A percentile compares a stretch with the other conserved stretches of the same genome.
Evolutionary conservation across 2,797 vertebrate species (phyloP).

Genomic region (Hydrophis major): DNA sequence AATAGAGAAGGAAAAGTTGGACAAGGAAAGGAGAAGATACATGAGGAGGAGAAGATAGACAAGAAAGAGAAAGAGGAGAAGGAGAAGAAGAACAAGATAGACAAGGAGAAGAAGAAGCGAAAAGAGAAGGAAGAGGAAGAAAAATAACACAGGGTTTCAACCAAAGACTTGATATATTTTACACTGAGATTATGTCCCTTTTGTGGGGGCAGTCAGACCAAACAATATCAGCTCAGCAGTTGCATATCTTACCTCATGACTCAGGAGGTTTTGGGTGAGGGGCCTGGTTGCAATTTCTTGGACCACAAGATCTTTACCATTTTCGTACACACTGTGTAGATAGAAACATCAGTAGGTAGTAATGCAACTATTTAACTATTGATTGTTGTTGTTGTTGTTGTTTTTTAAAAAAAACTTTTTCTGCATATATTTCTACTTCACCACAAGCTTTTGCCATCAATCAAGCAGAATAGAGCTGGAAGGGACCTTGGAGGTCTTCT

Average conservation of each 20-base stretch:
- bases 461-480: background rate
- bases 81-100: background rate
- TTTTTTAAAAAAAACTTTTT: background rate
- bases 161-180: background rate
- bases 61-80: background rate
- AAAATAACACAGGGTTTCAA: background rate
- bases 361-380: background rate
- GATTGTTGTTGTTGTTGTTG: too few relatives aligned
- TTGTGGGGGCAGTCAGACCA: background rate
- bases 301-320: slow-evolving; percentile 79
- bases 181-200: background rate
- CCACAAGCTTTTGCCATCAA: background rate
- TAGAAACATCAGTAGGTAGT: rapidly evolving
- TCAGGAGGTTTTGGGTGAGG: slow-evolving; percentile 84
- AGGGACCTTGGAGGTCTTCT: background rate
- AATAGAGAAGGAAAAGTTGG: too few relatives aligned
- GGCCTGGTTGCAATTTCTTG: slow-evolving; percentile 87
- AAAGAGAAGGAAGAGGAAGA: rapidly evolving
- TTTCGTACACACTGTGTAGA: slow-evolving; percentile 83
- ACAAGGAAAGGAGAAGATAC: too few relatives aligned
- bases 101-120: background rate
- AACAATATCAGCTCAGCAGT: background rate
- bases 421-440: too few relatives aligned
- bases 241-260: slow-evolving; percentile 73
- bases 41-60: too few relatives aligned